phyloP scores from a whole-genome alignment of 1,140 invertebrate species.

The Meteorus sp. region DNA sequence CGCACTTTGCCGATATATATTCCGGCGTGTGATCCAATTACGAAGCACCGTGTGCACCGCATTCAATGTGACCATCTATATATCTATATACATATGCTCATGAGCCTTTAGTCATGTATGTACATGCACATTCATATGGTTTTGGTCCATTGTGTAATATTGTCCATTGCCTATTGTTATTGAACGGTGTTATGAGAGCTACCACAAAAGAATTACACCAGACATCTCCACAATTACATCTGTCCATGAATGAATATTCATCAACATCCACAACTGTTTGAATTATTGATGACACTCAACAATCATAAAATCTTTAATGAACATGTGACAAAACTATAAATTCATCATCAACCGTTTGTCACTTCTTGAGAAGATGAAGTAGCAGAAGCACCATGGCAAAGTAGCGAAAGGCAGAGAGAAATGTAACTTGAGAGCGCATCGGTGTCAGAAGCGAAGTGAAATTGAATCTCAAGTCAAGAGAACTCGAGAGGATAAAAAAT shows the following conservation, averaged over 20 bases:
- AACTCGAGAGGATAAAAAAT: constrained; percentile 29
- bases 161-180: too few species aligned
- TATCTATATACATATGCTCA: too few species aligned
- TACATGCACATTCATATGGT: too few species aligned
- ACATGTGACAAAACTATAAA: background rate
- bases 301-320: constrained; percentile 4
- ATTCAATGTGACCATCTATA: too few species aligned
- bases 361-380: constrained; percentile 25
- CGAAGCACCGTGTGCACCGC: constrained; percentile 35
- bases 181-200: too few species aligned
- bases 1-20: constrained; percentile 35
- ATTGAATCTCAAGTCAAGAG: constrained; percentile 36
- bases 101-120: too few species aligned
- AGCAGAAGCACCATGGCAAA: constrained; percentile 35
- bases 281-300: background rate
- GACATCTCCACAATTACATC: too few species aligned
- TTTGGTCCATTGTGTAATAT: too few species aligned
- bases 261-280: too few species aligned
- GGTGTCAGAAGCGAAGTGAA: constrained; percentile 29
- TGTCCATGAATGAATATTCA: too few species aligned
- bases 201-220: too few species aligned
- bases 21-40: constrained; percentile 46
- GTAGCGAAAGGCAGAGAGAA: constrained; percentile 23
- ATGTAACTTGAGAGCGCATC: constrained; percentile 14
- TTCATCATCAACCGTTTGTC: background rate